Base-by-base conservation (phyloP, 2,113 vertebrate species). In the Hyperoodon ampullatus region DNA sequence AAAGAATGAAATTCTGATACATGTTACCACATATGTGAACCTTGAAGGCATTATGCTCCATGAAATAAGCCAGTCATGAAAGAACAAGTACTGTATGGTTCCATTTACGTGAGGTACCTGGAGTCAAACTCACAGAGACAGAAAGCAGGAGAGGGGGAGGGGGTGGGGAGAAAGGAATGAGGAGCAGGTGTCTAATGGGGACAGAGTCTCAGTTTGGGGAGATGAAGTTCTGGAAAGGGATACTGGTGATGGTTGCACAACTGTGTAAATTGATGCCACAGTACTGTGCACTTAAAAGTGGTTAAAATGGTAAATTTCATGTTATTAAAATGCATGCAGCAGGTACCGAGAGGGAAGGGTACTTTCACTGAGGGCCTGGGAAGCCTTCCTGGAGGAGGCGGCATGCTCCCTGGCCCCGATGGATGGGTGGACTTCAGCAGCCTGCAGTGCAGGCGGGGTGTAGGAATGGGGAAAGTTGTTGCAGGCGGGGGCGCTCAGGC, bases 381-480 rank as follows among this genome's bases (percentile, higher is more conserved):
- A 60, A 58, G 70, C 28, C 63, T 95, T 63, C 42, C 1, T 21
- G 7, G 93, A 66, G 77, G 24, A 66, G 50, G 88, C 6, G 5
- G 14, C 2, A 0, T 44, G 11, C 33, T 88, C 58, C 50, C 33
- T 11, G 39, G 21, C 50, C 80, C 39, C 14, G 8, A 3, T 35
- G 23, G 13, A 0, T 3, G 15, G 50, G 12, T 14, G 21, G 28
- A 42, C n/a, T 75, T 75, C 21, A 6, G 68, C 58, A 66, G 68
- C 12, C n/a, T 24, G 30, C 55, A 4, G 1, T 11, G 4, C 8
- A 3, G n/a, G 12, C 0, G 0, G 15, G 5, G 23, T 28, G 42
- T 10, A 44, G 55, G 35, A 47, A 33, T 3, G 23, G 65, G 50
- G 42, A 14, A 19, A 15, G 50, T 6, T 14, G 61, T 35, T 24